These are phyloP conservation scores for Ctenicera cuprea DNA, from an alignment of 2,888 invertebrate species.

Conservation along the genomic window DNA sequence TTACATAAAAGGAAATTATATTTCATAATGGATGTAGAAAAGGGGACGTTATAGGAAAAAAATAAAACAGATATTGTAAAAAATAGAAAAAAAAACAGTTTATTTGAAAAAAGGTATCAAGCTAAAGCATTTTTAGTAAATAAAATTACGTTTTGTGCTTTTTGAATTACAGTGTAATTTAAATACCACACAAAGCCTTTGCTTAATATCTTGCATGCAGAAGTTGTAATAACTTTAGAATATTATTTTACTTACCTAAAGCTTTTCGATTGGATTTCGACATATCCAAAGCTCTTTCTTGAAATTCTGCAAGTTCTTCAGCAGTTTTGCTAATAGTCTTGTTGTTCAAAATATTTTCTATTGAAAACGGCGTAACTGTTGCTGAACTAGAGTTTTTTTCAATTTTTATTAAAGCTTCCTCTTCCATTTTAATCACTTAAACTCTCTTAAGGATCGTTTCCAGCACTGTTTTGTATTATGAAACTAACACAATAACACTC, in stretches of 20 bases:
- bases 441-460: neutral
- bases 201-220: too few relatives aligned
- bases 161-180: too few relatives aligned
- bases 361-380: constrained; percentile 80
- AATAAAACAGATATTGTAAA: neutral
- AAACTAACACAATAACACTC: neutral
- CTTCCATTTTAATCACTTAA: constrained; percentile 34
- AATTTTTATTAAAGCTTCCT: constrained; percentile 49
- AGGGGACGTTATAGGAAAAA: constrained; percentile 2
- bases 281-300: constrained; percentile 71
- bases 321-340: constrained; percentile 67
- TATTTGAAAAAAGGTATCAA: neutral
- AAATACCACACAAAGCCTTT: too few relatives aligned
- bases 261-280: constrained; percentile 64
- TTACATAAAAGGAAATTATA: constrained; percentile 50
- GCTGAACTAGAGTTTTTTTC: constrained; percentile 53
- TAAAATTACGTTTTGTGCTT: too few relatives aligned
- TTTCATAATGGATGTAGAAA: constrained; percentile 44
- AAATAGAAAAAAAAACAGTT: neutral
- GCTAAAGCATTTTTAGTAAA: neutral
- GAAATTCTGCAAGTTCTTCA: constrained; percentile 55
- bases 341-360: constrained; percentile 81
- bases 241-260: constrained; percentile 27
- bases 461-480: neutral
- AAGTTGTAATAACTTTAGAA: neutral